Conservation (phyloP, 2,113 vertebrate genomes). For the Heterochromis multidens region DNA sequence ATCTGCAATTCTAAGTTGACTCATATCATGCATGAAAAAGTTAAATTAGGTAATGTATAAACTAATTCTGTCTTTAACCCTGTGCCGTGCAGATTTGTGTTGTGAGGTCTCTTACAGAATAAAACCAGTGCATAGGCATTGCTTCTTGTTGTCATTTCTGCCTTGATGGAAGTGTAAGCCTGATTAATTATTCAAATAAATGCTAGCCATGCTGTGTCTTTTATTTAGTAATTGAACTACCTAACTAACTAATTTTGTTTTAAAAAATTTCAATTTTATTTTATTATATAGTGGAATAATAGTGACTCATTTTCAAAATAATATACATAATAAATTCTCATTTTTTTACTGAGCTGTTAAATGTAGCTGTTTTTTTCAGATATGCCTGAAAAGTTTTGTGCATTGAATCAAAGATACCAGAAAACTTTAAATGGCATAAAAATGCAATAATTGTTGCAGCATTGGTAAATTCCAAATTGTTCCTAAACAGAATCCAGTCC, state of each 20-base stretch:
- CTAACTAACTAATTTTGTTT: background rate
- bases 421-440: background rate
- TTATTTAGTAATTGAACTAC: background rate
- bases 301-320: background rate
- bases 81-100: background rate
- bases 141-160: background rate
- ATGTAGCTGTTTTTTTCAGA: background rate
- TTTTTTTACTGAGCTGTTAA: background rate
- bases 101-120: background rate
- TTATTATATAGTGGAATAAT: background rate
- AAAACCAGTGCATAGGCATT: background rate
- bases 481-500: background rate
- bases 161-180: background rate
- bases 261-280: background rate
- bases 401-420: background rate
- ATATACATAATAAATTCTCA: background rate
- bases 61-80: constrained; percentile 29
- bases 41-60: constrained; percentile 1
- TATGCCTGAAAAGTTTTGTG: background rate
- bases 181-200: background rate
- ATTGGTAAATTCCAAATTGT: background rate
- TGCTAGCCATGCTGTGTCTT: background rate
- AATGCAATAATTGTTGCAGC: background rate
- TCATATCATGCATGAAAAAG: background rate
- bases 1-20: constrained; percentile 1